Evolutionary conservation across 2,113 vertebrate genomes (phyloP).

Genomic region (Hemiprocne comata): DNA sequence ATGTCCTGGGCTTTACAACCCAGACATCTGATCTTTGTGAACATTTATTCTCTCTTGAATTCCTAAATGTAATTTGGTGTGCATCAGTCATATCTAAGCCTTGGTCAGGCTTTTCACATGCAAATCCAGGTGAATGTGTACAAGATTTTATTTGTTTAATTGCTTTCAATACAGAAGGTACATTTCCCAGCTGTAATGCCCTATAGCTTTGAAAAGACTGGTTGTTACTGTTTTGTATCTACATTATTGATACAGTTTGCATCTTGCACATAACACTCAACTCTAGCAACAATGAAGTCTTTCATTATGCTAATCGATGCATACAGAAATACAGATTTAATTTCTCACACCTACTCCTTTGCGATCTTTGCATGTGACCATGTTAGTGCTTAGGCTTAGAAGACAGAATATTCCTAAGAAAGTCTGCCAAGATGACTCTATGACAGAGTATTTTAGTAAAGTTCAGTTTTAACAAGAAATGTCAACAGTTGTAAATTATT

Average conservation of each 20-base stretch:
- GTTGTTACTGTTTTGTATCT: background rate
- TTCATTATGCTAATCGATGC: background rate
- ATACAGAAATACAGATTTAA: background rate
- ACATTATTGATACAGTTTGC: background rate
- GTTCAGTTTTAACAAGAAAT: constrained; percentile 1
- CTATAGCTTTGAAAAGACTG: background rate
- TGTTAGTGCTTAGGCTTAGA: background rate
- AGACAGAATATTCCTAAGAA: background rate
- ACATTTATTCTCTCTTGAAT: background rate
- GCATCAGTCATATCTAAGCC: background rate
- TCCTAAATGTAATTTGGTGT: background rate
- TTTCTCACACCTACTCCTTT: background rate
- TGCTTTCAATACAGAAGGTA: background rate
- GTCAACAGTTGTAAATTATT: background rate
- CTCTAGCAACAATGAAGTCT: background rate
- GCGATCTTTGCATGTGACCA: background rate
- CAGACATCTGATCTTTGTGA: background rate
- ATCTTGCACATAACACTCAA: background rate
- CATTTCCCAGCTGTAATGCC: background rate
- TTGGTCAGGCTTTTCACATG: background rate
- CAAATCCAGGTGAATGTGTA: background rate
- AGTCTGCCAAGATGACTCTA: background rate
- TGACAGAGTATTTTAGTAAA: background rate
- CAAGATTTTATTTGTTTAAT: background rate
- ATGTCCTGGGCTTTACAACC: background rate